Evolutionary conservation across 1,140 invertebrate genomes (phyloP).

Genomic region (Drosophila grimshawi): DNA sequence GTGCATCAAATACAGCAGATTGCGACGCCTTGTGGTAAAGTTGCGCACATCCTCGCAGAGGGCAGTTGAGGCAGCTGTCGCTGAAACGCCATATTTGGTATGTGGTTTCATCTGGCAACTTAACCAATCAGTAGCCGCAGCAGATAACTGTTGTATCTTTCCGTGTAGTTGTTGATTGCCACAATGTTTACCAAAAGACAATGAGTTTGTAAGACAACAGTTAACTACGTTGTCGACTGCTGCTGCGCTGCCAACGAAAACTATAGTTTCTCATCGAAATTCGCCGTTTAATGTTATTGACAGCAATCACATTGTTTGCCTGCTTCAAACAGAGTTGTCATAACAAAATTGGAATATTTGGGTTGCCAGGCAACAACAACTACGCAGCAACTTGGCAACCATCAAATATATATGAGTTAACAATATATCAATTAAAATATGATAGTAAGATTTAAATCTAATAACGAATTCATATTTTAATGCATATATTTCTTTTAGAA

Average conservation of each 20-base stretch:
- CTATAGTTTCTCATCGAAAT: conserved; percentile 31
- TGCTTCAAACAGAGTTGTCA: conserved; percentile 40
- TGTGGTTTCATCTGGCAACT: conserved; percentile 59
- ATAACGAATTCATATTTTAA: too few relatives aligned
- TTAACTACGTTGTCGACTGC: not conserved
- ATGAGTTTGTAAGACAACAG: too few relatives aligned
- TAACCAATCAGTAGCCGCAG: not conserved
- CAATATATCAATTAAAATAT: too few relatives aligned
- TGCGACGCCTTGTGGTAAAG: conserved; percentile 86
- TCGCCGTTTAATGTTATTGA: conserved; percentile 22
- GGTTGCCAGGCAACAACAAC: conserved; percentile 18
- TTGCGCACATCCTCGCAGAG: conserved; percentile 75
- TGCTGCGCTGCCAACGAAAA: conserved; percentile 18
- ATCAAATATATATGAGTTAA: not conserved
- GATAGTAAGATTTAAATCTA: too few relatives aligned
- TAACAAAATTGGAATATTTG: conserved; percentile 20
- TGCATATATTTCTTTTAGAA: too few relatives aligned
- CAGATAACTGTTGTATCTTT: not conserved
- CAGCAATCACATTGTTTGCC: conserved; percentile 44
- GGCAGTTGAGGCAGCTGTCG: conserved; percentile 45
- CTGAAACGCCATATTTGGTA: conserved; percentile 65
- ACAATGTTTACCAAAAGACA: too few relatives aligned
- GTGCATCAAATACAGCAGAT: conserved; percentile 91
- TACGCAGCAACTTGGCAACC: not conserved
- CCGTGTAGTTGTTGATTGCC: not conserved